Percentiles rank a stretch among this genome's conserved stretches.
These are phyloP conservation scores for Pseudococcus longispinus DNA, from an alignment of 2,888 invertebrate genomes.

Conservation along the genomic window DNA sequence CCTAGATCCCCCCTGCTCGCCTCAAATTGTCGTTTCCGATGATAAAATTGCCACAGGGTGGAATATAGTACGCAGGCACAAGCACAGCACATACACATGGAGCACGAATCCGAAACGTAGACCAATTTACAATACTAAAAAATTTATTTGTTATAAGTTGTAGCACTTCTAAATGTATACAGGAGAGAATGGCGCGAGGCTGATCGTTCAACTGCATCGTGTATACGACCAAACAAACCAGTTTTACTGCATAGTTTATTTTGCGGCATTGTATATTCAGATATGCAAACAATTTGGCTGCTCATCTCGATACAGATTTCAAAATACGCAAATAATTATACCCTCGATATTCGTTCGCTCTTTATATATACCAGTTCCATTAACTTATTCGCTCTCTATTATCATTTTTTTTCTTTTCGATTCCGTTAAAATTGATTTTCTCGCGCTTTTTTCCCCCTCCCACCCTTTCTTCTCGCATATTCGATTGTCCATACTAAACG, in stretches of 20 bases:
- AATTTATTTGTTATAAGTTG: slow-evolving; percentile 47
- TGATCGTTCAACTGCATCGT: slow-evolving; percentile 53
- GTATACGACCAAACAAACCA: slow-evolving; percentile 53
- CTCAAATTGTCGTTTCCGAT: not conserved
- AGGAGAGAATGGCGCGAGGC: slow-evolving; percentile 9
- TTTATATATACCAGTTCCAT: slow-evolving; percentile 43
- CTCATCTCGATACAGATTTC: slow-evolving; percentile 54
- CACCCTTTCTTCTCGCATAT: not conserved
- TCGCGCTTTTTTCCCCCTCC: slow-evolving; percentile 12
- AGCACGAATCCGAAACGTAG: not conserved
- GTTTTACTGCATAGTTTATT: slow-evolving; percentile 56
- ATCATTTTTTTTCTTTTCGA: slow-evolving; percentile 10
- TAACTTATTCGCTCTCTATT: slow-evolving; percentile 32
- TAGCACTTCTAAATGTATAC: slow-evolving; percentile 28
- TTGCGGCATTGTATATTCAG: slow-evolving; percentile 53
- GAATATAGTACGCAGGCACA: not conserved
- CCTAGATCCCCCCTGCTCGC: not conserved
- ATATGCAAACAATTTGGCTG: slow-evolving; percentile 56
- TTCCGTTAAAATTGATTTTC: slow-evolving; percentile 35
- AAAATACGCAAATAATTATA: slow-evolving; percentile 52
- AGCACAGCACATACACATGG: not conserved
- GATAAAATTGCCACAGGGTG: not conserved
- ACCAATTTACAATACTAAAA: slow-evolving; percentile 42
- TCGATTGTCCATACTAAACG: not conserved
- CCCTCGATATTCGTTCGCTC: slow-evolving; percentile 37